phyloP scores from a whole-genome alignment of 2,888 invertebrate genomes.

The Schrankia costaestrigalis region DNA sequence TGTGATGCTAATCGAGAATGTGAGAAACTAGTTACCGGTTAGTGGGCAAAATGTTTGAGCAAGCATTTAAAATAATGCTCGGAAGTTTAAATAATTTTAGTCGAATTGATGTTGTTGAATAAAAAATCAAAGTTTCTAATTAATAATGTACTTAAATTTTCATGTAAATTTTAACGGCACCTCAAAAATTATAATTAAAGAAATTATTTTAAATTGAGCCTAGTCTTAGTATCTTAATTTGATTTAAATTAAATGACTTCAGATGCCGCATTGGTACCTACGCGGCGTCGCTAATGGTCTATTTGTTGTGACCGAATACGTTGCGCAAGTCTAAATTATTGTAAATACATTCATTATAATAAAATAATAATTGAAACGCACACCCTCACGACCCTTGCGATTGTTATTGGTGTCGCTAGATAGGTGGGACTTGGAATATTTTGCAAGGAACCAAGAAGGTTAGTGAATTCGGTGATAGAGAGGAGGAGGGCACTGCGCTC shows the following conservation, averaged over 20 bases:
- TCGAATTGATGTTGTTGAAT: conserved; percentile 79
- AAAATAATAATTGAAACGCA: conserved; percentile 46
- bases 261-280: conserved; percentile 49
- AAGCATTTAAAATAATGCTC: conserved; percentile 78
- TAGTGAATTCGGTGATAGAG: conserved; percentile 74
- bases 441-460: conserved; percentile 72
- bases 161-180: conserved; percentile 77
- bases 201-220: conserved; percentile 72
- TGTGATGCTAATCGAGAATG: conserved; percentile 51
- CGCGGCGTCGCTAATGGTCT: conserved; percentile 18
- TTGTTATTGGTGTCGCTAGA: conserved; percentile 49
- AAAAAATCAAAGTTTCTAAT: conserved; percentile 77
- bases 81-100: conserved; percentile 69
- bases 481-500: conserved; percentile 44
- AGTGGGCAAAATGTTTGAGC: conserved; percentile 74
- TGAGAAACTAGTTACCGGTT: conserved; percentile 70
- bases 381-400: conserved; percentile 49
- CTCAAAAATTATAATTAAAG: conserved; percentile 65
- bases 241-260: conserved; percentile 49
- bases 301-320: conserved; percentile 13
- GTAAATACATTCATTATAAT: conserved; percentile 43
- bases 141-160: conserved; percentile 77
- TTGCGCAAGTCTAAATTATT: conserved; percentile 26
- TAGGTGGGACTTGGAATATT: conserved; percentile 53
- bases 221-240: conserved; percentile 77